Evolutionary conservation across 2,113 vertebrate species (phyloP).

Genomic region (Pavo muticus): DNA sequence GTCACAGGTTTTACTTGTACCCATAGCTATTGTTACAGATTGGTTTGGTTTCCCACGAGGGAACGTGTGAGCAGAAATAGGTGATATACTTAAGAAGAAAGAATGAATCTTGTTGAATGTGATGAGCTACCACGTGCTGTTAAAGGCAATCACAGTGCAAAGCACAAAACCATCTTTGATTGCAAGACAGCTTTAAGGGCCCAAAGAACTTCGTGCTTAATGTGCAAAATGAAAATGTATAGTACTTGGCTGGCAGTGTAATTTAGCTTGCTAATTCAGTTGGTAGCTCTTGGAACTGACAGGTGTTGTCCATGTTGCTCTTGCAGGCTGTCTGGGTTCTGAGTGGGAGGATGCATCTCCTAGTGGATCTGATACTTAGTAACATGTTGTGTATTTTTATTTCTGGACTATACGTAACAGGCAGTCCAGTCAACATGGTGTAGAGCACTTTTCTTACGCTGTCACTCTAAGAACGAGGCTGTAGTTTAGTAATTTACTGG

Average conservation of each 20-base stretch:
- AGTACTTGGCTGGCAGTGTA: background rate
- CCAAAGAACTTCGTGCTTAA: rapidly evolving
- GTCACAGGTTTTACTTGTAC: background rate
- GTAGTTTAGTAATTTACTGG: background rate
- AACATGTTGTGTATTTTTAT: background rate
- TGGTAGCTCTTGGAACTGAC: background rate
- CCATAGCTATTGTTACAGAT: background rate
- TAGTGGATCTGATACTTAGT: background rate
- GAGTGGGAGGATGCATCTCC: rapidly evolving
- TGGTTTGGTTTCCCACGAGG: background rate
- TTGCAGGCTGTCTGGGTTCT: background rate
- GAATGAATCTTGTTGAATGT: background rate
- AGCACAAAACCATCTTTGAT: background rate
- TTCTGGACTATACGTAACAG: background rate
- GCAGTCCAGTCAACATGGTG: background rate
- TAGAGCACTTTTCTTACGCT: background rate
- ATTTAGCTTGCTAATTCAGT: background rate
- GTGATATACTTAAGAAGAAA: background rate
- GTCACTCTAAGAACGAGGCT: background rate
- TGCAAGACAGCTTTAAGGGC: background rate
- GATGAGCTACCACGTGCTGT: background rate
- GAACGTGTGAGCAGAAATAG: background rate
- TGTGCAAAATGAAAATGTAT: background rate
- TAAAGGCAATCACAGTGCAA: background rate
- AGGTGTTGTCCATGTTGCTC: rapidly evolving